Percentiles rank a stretch among this genome's conserved stretches.
Conservation (phyloP, 1,140 invertebrate species). For the Eriosoma lanigerum region DNA sequence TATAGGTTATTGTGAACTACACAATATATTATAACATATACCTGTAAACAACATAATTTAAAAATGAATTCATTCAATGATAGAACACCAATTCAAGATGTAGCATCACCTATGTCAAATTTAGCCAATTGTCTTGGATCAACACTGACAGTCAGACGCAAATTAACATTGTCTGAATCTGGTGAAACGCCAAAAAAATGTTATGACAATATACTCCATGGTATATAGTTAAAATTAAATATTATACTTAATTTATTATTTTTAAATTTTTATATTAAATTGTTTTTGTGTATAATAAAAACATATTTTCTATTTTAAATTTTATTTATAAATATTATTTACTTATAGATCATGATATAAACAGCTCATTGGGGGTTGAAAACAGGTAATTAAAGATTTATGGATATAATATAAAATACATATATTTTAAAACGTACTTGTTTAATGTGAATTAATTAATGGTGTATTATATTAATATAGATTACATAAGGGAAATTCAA, state of each 20-base stretch:
- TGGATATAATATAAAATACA: not conserved
- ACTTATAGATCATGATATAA: conserved; percentile 32
- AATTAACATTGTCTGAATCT: conserved; percentile 27
- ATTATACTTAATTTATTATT: not conserved
- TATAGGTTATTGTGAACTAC: not conserved
- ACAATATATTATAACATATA: not conserved
- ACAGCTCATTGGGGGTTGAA: conserved; percentile 19
- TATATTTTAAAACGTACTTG: not conserved
- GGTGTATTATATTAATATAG: conserved; percentile 13
- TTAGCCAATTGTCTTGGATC: conserved; percentile 41
- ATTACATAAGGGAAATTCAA: conserved; percentile 34
- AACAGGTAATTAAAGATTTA: conserved; percentile 14
- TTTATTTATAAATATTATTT: not conserved
- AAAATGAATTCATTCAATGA: conserved; percentile 48
- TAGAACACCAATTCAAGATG: not conserved
- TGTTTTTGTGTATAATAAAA: not conserved
- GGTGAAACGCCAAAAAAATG: conserved; percentile 46
- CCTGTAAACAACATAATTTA: not conserved
- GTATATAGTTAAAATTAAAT: not conserved
- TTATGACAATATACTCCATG: conserved; percentile 6
- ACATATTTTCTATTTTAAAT: not conserved
- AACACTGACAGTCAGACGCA: conserved; percentile 37
- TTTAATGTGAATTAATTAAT: not conserved
- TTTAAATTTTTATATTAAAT: not conserved
- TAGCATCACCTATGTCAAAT: conserved; percentile 34